Conservation (phyloP, 2,113 vertebrate genomes). For the Anseranas semipalmata region DNA sequence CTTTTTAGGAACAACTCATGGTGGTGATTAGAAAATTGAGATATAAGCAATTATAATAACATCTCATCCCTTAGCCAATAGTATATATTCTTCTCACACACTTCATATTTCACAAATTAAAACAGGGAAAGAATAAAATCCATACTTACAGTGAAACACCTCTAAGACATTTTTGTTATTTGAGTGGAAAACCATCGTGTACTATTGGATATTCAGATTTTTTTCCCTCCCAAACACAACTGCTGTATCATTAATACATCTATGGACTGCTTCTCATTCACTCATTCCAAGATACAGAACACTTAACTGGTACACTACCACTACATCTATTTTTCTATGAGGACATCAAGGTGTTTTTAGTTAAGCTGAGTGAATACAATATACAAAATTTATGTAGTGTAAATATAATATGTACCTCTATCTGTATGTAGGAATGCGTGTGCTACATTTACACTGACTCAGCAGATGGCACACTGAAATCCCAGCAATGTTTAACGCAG, state of each 20-base stretch:
- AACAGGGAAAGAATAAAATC: neutral
- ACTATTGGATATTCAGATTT: neutral
- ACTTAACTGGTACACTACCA: neutral
- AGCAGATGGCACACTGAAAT: neutral
- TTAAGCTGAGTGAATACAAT: neutral
- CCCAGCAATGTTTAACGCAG: neutral
- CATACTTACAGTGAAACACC: neutral
- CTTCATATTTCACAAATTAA: neutral
- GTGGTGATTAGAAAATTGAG: constrained; percentile 7
- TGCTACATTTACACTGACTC: neutral
- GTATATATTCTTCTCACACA: neutral
- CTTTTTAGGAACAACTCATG: neutral
- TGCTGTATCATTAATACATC: neutral
- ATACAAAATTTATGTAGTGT: neutral
- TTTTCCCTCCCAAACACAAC: neutral
- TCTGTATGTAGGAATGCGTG: neutral
- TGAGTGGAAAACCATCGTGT: neutral
- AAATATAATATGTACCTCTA: neutral
- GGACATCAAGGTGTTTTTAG: neutral
- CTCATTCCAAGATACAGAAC: neutral
- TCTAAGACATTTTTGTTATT: neutral
- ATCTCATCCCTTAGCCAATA: neutral
- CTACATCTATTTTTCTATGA: neutral
- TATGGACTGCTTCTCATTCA: neutral
- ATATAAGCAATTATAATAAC: neutral